Evolutionary conservation across 2,888 invertebrate genomes (phyloP), one percentile per base, ranked within the genome.

Genomic region (Maniola hyperantus): DNA sequence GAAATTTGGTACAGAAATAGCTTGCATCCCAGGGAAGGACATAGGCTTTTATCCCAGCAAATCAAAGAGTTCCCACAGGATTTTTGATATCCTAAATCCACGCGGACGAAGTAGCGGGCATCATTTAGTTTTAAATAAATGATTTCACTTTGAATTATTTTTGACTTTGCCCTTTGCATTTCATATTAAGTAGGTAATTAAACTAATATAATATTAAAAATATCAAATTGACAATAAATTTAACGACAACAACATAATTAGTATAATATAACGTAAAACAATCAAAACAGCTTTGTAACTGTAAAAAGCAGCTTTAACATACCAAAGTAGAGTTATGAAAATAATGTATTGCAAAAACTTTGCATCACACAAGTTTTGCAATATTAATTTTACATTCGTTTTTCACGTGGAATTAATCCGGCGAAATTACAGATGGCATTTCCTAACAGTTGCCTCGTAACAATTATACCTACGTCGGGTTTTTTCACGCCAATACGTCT

Each of bases 401-500:
- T 34, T n/a, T 13, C 57, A 50, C 57, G 58, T 58, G 10, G 48
- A 63, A 48, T 64, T 60, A 66, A 46, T 58, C 57, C 51, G 26
- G 57, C 60, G 53, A 67, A 72, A 71, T 73, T 75, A 72, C 73
- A 75, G 70, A 74, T 75, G 74, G 73, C 66, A 68, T 42, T 62
- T 64, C 67, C 70, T 73, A 76, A 76, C 78, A 79, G 76, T 79
- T 78, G 76, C 79, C 76, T 75, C 74, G 60, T 51, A 50, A 67
- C 67, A 67, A 69, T 67, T 69, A 67, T 58, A 53, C 51, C 58
- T 54, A 46, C 58, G 51, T 39, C 67, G 68, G 59, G 58, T 60
- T 50, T 61, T 55, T 57, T 58, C 91, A 82, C 85, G 79, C 88
- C 88, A 89, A 77, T 88, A 85, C 80, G 75, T 78, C 74, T 83